Evolutionary conservation across 1,140 invertebrate species (phyloP).

Genomic region (Marisa cornuarietis): DNA sequence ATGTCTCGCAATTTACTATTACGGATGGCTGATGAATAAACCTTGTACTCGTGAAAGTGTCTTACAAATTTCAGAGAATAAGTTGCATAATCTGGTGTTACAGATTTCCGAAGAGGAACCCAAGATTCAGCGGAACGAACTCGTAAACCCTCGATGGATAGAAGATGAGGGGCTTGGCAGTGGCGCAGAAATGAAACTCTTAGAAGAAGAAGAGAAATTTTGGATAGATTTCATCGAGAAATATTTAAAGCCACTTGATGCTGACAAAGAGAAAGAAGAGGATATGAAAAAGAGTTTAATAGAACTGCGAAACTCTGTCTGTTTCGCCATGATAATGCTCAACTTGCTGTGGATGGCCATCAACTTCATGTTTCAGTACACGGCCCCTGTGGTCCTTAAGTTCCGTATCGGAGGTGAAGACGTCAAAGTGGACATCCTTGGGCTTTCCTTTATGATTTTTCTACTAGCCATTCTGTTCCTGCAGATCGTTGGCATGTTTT

Average conservation of each 20-base stretch:
- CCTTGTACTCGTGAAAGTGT: too few relatives aligned
- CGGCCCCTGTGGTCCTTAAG: conserved; percentile 32
- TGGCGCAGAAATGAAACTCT: conserved; percentile 37
- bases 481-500: conserved; percentile 63
- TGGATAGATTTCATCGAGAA: conserved; percentile 41
- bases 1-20: too few relatives aligned
- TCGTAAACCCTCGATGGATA: conserved; percentile 51
- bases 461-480: conserved; percentile 86
- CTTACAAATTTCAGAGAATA: too few relatives aligned
- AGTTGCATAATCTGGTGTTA: too few relatives aligned
- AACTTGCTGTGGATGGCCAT: conserved; percentile 62
- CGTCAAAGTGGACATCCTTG: conserved; percentile 42
- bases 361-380: conserved; percentile 62
- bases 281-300: conserved; percentile 59
- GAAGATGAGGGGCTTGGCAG: conserved; percentile 37
- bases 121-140: conserved; percentile 34
- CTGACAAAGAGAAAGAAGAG: conserved; percentile 36
- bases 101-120: too few relatives aligned
- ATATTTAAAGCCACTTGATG: conserved; percentile 50
- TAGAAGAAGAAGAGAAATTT: conserved; percentile 38
- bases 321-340: conserved; percentile 52
- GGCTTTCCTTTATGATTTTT: conserved; percentile 33
- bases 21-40: too few relatives aligned
- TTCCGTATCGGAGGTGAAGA: conserved; percentile 3
- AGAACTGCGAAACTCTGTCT: conserved; percentile 51